These are phyloP conservation scores for Apteryx owenii DNA, from an alignment of 2,113 vertebrate species.

Conservation along the genomic window DNA sequence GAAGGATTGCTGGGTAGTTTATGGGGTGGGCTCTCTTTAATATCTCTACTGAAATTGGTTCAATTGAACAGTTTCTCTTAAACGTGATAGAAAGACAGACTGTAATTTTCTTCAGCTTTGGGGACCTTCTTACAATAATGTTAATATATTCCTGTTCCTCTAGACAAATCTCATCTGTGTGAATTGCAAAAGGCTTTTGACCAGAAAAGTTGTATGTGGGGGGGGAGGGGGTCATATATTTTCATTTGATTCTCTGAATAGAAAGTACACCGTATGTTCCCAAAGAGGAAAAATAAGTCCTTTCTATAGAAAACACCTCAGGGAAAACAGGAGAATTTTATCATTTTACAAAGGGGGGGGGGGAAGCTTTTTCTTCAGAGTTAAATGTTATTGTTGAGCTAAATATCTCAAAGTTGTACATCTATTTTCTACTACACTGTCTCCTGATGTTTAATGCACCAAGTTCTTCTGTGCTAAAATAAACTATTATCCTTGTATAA, in stretches of 20 bases:
- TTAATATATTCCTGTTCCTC: background rate
- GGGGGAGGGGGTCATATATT: background rate
- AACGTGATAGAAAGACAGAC: background rate
- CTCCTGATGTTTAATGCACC: background rate
- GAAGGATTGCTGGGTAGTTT: background rate
- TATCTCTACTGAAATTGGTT: background rate
- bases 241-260: background rate
- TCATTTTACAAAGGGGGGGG: background rate
- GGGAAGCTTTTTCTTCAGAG: background rate
- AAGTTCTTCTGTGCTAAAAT: background rate
- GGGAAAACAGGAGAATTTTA: background rate
- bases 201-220: background rate
- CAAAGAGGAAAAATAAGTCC: background rate
- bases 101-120: background rate
- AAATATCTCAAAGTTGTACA: slow-evolving; percentile 21
- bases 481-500: background rate
- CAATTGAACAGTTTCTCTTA: background rate
- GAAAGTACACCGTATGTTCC: background rate
- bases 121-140: background rate
- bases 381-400: background rate
- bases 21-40: background rate
- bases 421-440: background rate
- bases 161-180: background rate
- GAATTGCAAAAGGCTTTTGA: background rate
- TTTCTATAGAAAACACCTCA: background rate